A percentile compares a stretch with the other conserved stretches of the same genome.
Conservation (phyloP, 2,113 vertebrate genomes). For the Holacanthus passer region DNA sequence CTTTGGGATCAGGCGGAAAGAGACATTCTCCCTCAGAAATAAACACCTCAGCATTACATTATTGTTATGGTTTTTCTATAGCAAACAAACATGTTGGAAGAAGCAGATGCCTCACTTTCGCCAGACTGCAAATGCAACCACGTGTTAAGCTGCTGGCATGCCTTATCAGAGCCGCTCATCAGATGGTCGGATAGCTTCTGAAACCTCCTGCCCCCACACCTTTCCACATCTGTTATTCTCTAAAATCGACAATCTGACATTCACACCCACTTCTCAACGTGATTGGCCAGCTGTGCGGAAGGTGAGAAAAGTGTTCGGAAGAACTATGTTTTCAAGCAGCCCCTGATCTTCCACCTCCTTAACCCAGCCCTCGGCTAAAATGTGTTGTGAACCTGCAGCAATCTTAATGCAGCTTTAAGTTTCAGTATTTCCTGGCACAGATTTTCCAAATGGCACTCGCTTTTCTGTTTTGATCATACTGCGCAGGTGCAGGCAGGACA, state of each 20-base stretch:
- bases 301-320: neutral
- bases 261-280: neutral
- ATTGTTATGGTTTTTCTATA: conserved; percentile 35
- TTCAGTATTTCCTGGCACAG: neutral
- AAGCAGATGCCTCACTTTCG: conserved; percentile 27
- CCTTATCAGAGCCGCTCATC: neutral
- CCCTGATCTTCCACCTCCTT: neutral
- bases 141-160: neutral
- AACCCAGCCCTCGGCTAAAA: neutral
- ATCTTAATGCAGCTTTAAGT: neutral
- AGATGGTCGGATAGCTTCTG: neutral
- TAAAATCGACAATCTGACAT: neutral
- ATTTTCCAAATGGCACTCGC: conserved; percentile 2
- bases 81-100: conserved; percentile 25
- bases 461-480: conserved; percentile 15
- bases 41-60: conserved; percentile 63
- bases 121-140: conserved; percentile 19
- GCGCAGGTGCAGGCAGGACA: conserved; percentile 54
- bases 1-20: conserved; percentile 25
- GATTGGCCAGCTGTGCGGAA: neutral
- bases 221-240: neutral
- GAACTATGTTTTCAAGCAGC: neutral
- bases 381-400: neutral
- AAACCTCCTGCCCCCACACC: neutral
- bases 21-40: conserved; percentile 29